Evolutionary conservation across 2,113 vertebrate species (phyloP).

Genomic region (Haplotaxodon microlepis): DNA sequence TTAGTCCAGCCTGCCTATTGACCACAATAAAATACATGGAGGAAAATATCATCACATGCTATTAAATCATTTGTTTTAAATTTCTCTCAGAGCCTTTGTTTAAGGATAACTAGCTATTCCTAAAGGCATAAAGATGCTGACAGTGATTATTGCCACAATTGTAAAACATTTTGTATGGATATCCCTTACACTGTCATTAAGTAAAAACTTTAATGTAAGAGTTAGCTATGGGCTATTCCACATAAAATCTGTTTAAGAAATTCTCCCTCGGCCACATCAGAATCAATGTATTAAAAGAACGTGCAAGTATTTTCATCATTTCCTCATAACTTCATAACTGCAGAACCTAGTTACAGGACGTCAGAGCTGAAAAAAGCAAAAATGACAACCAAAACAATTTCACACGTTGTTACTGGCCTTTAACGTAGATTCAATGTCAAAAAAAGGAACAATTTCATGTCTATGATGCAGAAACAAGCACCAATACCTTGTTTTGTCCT

Average conservation of each 20-base stretch:
- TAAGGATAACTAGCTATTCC: not conserved
- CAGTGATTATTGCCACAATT: not conserved
- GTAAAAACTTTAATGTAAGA: not conserved
- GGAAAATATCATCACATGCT: not conserved
- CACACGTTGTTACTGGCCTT: not conserved
- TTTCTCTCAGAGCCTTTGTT: not conserved
- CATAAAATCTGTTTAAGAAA: not conserved
- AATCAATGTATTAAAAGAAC: not conserved
- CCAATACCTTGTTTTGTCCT: not conserved
- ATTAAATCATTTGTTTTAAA: not conserved
- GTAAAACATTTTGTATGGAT: not conserved
- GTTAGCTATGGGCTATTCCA: not conserved
- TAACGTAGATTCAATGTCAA: not conserved
- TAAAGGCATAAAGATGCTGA: not conserved
- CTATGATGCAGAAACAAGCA: not conserved
- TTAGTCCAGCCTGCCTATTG: not conserved
- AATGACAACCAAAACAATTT: not conserved
- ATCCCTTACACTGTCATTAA: not conserved
- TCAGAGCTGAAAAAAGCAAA: not conserved
- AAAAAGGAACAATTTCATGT: not conserved
- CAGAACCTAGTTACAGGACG: not conserved
- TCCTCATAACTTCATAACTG: not conserved
- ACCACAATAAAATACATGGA: not conserved
- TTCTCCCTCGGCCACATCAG: not conserved
- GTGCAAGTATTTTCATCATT: not conserved